Conservation (phyloP, 37 sponge, comb jelly and placozoan genomes). For the Halisarca cf. caerulea region DNA sequence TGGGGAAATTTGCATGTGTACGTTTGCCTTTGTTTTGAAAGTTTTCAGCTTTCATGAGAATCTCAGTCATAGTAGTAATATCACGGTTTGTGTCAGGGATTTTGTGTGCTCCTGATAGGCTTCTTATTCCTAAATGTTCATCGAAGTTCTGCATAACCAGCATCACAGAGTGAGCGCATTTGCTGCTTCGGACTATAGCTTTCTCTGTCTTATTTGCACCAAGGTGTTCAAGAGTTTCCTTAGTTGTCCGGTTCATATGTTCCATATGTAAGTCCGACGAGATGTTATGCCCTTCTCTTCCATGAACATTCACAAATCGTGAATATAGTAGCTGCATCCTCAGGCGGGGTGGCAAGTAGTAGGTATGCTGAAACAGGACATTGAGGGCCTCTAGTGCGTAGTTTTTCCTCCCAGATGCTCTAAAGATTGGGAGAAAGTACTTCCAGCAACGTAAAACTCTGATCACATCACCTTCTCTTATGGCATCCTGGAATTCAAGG, state of each 20-base stretch:
- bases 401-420: not conserved
- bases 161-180: not conserved
- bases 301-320: conserved; percentile 42
- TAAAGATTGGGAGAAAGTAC: not conserved
- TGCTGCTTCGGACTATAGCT: not conserved
- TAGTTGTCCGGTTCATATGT: conserved; percentile 19
- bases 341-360: conserved; percentile 35
- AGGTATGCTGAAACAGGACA: conserved; percentile 26
- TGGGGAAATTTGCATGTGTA: not conserved
- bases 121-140: not conserved
- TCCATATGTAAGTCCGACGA: conserved; percentile 60
- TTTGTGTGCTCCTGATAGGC: not conserved
- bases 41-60: not conserved
- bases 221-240: not conserved
- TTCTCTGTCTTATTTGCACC: not conserved
- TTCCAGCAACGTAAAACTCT: not conserved
- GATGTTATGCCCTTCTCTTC: conserved; percentile 43
- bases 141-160: not conserved
- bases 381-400: not conserved
- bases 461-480: not conserved
- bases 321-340: conserved; percentile 36
- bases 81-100: not conserved
- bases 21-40: not conserved
- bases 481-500: not conserved
- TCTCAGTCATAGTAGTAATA: not conserved